phyloP scores from a whole-genome alignment of 2,113 vertebrate species.

The Silurus asotus region DNA sequence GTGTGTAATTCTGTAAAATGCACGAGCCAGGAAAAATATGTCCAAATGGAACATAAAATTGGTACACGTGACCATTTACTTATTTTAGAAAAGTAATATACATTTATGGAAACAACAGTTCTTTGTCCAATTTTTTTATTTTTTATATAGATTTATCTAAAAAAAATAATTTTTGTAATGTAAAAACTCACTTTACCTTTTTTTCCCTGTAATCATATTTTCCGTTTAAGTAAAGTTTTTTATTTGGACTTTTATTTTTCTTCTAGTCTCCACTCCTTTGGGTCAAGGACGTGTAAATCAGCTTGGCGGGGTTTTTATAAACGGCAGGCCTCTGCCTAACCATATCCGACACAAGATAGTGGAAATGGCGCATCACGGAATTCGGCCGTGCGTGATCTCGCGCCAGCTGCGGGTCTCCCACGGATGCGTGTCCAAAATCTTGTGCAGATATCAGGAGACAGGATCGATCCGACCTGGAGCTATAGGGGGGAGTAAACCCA shows the following conservation, averaged over 20 bases:
- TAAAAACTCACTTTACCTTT: no score
- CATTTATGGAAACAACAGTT: no score
- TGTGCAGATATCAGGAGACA: constrained; percentile 95
- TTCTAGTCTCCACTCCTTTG: constrained; percentile 90
- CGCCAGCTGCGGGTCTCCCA: constrained; percentile 93
- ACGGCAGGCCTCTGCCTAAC: constrained; percentile 92
- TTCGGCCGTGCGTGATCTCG: constrained; percentile 96
- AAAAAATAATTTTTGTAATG: no score
- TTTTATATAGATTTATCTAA: neutral
- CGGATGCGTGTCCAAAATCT: constrained; percentile 96
- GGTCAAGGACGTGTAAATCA: constrained; percentile 97
- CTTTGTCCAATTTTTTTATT: no score
- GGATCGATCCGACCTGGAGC: constrained; percentile 96
- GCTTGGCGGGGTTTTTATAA: constrained; percentile 98
- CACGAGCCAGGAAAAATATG: neutral
- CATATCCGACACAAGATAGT: constrained; percentile 98
- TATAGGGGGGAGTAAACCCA: constrained; percentile 96
- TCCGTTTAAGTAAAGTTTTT: no score
- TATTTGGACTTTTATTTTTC: neutral
- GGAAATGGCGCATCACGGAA: constrained; percentile 97
- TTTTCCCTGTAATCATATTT: no score
- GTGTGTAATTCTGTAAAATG: neutral
- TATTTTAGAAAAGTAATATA: neutral
- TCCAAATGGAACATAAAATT: neutral
- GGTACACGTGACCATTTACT: neutral